These are phyloP conservation scores for Panurus biarmicus DNA, from an alignment of 2,113 vertebrate genomes.

Conservation along the genomic window DNA sequence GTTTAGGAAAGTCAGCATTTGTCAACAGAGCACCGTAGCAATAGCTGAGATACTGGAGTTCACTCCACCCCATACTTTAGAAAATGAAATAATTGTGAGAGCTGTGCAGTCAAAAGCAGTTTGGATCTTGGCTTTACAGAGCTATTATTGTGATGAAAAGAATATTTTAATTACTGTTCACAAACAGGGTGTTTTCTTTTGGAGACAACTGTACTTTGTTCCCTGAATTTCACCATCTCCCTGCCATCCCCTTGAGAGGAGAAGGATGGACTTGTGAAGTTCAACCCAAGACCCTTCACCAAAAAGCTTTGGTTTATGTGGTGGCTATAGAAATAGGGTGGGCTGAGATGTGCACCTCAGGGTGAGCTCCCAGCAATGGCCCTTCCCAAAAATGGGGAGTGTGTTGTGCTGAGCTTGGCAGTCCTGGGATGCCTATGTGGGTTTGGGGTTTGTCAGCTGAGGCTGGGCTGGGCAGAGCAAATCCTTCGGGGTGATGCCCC, in stretches of 20 bases:
- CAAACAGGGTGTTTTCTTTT: not conserved
- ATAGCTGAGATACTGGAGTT: not conserved
- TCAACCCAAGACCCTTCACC: not conserved
- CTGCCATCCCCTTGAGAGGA: not conserved
- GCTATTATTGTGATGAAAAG: not conserved
- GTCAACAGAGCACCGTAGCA: not conserved
- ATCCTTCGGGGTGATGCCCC: accelerated
- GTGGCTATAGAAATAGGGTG: not conserved
- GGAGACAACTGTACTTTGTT: not conserved
- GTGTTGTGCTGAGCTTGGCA: accelerated
- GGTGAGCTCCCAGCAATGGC: not conserved
- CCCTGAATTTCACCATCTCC: not conserved
- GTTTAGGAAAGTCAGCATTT: not conserved
- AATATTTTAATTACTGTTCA: slow-evolving; percentile 1
- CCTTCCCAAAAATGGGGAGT: not conserved
- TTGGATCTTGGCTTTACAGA: slow-evolving; percentile 5
- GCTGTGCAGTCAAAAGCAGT: not conserved
- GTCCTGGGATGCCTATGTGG: not conserved
- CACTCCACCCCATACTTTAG: not conserved
- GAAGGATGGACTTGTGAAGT: not conserved
- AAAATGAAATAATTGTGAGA: slow-evolving; percentile 15
- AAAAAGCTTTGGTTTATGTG: not conserved
- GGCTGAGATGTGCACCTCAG: not conserved
- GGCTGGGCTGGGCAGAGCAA: not conserved
- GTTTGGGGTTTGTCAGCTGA: not conserved